Conservation (phyloP, 2,113 vertebrate genomes). For the Nothobranchius furzeri region DNA sequence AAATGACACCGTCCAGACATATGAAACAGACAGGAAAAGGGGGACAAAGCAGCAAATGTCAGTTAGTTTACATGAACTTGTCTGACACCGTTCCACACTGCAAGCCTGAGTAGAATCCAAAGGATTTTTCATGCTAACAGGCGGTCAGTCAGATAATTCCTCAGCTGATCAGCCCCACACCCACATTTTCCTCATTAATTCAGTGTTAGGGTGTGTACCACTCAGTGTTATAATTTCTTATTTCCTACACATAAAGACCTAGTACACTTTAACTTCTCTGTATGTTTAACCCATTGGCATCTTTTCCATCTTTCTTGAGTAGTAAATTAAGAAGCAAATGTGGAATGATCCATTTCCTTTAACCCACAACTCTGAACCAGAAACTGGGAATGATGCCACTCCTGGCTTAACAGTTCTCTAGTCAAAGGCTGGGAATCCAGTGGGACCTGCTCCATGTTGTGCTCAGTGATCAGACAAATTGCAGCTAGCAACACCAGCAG, state of each 20-base stretch:
- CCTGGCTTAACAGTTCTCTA: too few relatives aligned
- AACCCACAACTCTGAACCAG: not conserved
- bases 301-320: too few relatives aligned
- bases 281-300: not conserved
- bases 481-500: not conserved
- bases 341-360: not conserved
- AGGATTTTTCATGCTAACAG: constrained; percentile 18
- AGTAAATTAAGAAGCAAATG: not conserved
- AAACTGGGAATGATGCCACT: not conserved
- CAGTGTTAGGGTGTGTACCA: constrained; percentile 21
- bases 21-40: not conserved
- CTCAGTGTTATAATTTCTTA: constrained; percentile 33
- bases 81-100: constrained; percentile 15
- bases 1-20: constrained; percentile 11
- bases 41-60: constrained; percentile 25
- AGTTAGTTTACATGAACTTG: constrained; percentile 34
- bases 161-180: constrained; percentile 39
- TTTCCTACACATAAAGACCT: constrained; percentile 33
- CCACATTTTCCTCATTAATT: constrained; percentile 34
- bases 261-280: constrained; percentile 13
- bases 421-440: not conserved
- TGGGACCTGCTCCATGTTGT: not conserved
- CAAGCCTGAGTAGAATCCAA: not conserved
- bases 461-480: not conserved
- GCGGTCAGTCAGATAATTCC: constrained; percentile 41